Conservation (phyloP, 2,797 vertebrate genomes). For the Melanotaenia pygmaea region DNA sequence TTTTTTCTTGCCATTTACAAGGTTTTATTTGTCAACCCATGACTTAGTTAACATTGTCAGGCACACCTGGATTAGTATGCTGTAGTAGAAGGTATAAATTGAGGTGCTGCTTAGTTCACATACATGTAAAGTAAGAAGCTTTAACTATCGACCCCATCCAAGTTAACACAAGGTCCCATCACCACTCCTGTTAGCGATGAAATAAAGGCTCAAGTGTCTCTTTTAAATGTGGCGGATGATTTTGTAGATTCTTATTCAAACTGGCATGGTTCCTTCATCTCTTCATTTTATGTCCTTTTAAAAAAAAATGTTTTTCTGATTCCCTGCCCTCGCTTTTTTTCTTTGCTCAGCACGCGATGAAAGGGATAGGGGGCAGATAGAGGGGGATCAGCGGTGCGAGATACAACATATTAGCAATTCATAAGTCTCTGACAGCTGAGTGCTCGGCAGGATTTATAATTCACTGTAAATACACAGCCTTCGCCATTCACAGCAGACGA, state of each 20-base stretch:
- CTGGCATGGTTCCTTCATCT: slow-evolving; percentile 11
- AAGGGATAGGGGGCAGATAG: slow-evolving; percentile 61
- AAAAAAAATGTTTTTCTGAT: slow-evolving; percentile 39
- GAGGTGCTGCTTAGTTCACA: slow-evolving; percentile 52
- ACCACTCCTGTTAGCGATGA: neutral
- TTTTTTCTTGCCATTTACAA: neutral
- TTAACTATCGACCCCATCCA: slow-evolving; percentile 8
- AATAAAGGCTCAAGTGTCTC: neutral
- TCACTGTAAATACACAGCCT: slow-evolving; percentile 78
- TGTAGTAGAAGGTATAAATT: slow-evolving; percentile 35
- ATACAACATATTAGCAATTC: slow-evolving; percentile 83
- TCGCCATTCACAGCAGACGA: slow-evolving; percentile 74
- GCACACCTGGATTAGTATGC: slow-evolving; percentile 21
- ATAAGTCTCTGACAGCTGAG: slow-evolving; percentile 79
- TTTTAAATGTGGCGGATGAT: slow-evolving; percentile 2
- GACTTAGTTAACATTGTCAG: neutral
- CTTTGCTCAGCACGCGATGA: slow-evolving; percentile 42
- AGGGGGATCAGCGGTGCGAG: slow-evolving; percentile 59
- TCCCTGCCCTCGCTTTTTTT: slow-evolving; percentile 39
- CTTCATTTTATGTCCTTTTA: slow-evolving; percentile 33
- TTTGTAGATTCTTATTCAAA: slow-evolving; percentile 19
- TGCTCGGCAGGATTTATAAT: slow-evolving; percentile 77
- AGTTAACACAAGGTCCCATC: neutral
- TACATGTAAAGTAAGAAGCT: slow-evolving; percentile 40
- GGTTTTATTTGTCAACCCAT: neutral